Conservation (phyloP, 2,797 vertebrate genomes). For the Gymnothorax reevesii region DNA sequence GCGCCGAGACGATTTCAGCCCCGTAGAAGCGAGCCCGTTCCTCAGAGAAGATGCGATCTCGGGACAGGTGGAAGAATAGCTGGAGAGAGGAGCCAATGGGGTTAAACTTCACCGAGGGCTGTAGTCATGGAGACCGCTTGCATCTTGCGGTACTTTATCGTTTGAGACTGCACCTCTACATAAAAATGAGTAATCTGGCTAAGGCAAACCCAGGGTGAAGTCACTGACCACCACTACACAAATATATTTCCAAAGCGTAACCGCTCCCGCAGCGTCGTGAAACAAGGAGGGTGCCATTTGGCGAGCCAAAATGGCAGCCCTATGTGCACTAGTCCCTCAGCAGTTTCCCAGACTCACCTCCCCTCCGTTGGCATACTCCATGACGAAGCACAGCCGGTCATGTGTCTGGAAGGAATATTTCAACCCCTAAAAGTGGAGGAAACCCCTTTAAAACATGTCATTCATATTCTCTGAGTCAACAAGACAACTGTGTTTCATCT, state of each 20-base stretch:
- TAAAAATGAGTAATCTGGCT: neutral
- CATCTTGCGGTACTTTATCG: neutral
- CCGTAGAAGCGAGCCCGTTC: conserved; percentile 94
- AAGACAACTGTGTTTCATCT: neutral
- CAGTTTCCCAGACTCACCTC: conserved; percentile 77
- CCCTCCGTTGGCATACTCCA: conserved; percentile 97
- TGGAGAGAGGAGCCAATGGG: conserved; percentile 50
- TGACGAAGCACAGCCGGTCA: conserved; percentile 95
- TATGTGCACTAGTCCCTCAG: neutral
- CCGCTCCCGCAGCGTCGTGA: neutral
- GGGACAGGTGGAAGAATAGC: conserved; percentile 95
- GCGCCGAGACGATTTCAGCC: conserved; percentile 93
- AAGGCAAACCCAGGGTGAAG: neutral
- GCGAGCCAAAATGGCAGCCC: neutral
- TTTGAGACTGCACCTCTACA: neutral
- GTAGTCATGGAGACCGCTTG: neutral
- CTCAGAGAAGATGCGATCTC: conserved; percentile 94
- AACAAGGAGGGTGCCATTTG: conserved; percentile 20
- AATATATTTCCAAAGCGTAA: neutral
- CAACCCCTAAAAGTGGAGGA: conserved; percentile 76
- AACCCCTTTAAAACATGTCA: conserved; percentile 9
- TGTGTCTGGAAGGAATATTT: conserved; percentile 98
- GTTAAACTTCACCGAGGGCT: neutral
- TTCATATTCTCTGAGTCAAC: neutral
- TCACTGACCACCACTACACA: neutral